Evolutionary conservation across 2,888 invertebrate genomes (phyloP).

Genomic region (Melinaea marsaeus): DNA sequence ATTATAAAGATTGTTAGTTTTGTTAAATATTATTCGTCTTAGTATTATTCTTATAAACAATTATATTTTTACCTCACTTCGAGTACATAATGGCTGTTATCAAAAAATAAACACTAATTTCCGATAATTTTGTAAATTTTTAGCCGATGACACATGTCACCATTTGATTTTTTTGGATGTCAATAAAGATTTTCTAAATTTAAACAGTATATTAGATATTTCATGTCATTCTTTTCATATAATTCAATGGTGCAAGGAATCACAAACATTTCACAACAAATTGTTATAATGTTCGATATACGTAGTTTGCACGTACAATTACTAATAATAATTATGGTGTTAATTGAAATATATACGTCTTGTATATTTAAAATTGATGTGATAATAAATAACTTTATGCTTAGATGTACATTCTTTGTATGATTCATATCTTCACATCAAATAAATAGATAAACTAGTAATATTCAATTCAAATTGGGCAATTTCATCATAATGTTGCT

Average conservation of each 20-base stretch:
- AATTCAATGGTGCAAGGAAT: not conserved
- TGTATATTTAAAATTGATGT: too few species aligned
- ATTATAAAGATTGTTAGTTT: constrained; percentile 12
- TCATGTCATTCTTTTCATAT: not conserved
- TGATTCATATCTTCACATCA: too few species aligned
- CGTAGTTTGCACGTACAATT: too few species aligned
- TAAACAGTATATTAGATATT: constrained; percentile 2
- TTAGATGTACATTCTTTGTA: too few species aligned
- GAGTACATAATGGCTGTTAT: constrained; percentile 61
- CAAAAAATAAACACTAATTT: constrained; percentile 65
- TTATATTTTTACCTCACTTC: constrained; percentile 52
- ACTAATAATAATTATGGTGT: too few species aligned
- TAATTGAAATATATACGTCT: too few species aligned
- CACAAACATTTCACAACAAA: too few species aligned
- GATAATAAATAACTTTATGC: too few species aligned
- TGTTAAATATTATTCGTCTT: constrained; percentile 6
- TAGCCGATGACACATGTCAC: constrained; percentile 62
- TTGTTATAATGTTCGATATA: too few species aligned
- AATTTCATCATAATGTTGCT: not conserved
- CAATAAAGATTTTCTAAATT: constrained; percentile 41
- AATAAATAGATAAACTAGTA: too few species aligned
- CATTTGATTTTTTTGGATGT: constrained; percentile 47
- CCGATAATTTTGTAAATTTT: constrained; percentile 64
- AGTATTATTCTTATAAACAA: constrained; percentile 3
- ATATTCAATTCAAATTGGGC: not conserved